These are phyloP conservation scores for Cydia amplana DNA, from an alignment of 1,140 invertebrate species.

Conservation along the genomic window DNA sequence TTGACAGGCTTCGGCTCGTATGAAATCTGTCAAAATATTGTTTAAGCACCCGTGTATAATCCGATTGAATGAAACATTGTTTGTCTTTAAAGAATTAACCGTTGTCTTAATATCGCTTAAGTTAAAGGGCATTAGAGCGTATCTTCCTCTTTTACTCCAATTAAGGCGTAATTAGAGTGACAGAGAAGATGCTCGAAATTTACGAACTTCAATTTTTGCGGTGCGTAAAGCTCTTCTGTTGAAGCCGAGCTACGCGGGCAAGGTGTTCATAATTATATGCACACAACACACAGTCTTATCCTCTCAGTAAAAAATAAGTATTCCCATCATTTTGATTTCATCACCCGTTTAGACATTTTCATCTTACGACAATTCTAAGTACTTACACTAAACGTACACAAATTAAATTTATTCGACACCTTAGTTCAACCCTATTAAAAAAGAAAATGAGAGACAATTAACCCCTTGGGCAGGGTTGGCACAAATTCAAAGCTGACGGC, in stretches of 20 bases:
- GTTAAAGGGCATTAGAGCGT: not conserved
- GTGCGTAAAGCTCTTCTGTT: too few relatives aligned
- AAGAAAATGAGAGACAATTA: slow-evolving; percentile 33
- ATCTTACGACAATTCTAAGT: too few relatives aligned
- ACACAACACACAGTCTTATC: too few relatives aligned
- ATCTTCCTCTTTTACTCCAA: too few relatives aligned
- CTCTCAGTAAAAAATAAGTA: too few relatives aligned
- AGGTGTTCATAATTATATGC: too few relatives aligned
- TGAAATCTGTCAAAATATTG: not conserved
- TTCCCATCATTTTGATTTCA: too few relatives aligned
- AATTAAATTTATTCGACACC: not conserved
- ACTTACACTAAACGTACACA: not conserved
- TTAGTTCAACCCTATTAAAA: slow-evolving; percentile 6
- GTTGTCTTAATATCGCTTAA: not conserved
- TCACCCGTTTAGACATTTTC: too few relatives aligned
- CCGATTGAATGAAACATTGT: not conserved
- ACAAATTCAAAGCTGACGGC: slow-evolving; percentile 27
- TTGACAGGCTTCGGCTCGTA: not conserved
- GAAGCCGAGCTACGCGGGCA: too few relatives aligned
- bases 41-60: not conserved
- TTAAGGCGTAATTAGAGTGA: too few relatives aligned
- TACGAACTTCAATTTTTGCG: too few relatives aligned
- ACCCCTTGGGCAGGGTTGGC: slow-evolving; percentile 22
- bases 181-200: too few relatives aligned
- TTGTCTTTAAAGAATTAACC: not conserved